phyloP scores from a whole-genome alignment of 2,797 vertebrate species.

The Staurois parvus region DNA sequence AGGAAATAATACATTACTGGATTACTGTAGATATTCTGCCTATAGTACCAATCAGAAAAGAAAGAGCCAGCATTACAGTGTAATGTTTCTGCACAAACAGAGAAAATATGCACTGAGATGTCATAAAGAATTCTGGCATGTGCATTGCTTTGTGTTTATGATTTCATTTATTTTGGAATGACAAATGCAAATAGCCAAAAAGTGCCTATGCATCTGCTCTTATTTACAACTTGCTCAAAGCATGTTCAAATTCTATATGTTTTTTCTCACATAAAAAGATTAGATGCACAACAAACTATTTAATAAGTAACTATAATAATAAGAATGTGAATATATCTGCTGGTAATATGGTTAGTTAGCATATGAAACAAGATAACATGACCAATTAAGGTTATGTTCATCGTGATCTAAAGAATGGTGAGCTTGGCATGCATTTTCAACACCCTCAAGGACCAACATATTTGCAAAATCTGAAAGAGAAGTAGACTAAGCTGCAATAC shows the following conservation, averaged over 20 bases:
- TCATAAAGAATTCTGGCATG: slow-evolving; percentile 4
- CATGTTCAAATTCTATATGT: neutral
- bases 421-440: too few relatives aligned
- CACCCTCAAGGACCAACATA: too few relatives aligned
- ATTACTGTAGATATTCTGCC: neutral
- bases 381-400: too few relatives aligned
- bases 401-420: too few relatives aligned
- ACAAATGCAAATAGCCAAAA: neutral
- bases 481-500: too few relatives aligned
- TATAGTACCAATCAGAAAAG: neutral
- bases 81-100: neutral
- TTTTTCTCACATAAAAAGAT: neutral
- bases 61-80: neutral
- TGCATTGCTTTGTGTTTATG: neutral
- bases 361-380: too few relatives aligned
- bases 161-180: neutral
- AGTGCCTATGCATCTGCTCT: neutral
- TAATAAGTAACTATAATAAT: too few relatives aligned
- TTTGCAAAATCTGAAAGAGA: too few relatives aligned
- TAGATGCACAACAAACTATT: neutral
- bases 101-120: neutral
- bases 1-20: neutral
- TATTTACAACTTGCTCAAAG: neutral
- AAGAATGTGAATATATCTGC: neutral
- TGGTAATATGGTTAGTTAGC: neutral